These are phyloP conservation scores for Pemphigus obesinymphae DNA, from an alignment of 1,140 invertebrate genomes.

Conservation along the genomic window DNA sequence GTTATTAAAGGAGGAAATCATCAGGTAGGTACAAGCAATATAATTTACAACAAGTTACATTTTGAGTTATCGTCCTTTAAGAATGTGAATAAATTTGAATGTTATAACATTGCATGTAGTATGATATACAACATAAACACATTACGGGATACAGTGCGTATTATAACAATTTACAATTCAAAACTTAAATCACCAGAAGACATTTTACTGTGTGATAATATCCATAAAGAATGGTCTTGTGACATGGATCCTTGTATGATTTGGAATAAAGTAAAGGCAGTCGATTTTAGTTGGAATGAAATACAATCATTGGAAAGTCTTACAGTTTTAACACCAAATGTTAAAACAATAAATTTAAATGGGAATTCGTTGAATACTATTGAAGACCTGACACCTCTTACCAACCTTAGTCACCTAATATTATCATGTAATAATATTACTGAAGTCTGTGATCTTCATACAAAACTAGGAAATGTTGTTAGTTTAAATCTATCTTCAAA, in stretches of 20 bases:
- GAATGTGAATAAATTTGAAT: slow-evolving; percentile 59
- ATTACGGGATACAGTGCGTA: slow-evolving; percentile 63
- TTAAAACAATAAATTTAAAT: slow-evolving; percentile 67
- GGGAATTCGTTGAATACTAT: slow-evolving; percentile 72
- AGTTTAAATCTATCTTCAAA: slow-evolving; percentile 84
- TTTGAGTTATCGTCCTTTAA: slow-evolving; percentile 80
- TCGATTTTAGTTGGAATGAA: slow-evolving; percentile 76
- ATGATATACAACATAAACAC: slow-evolving; percentile 64
- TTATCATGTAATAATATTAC: slow-evolving; percentile 71
- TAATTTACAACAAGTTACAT: slow-evolving; percentile 69
- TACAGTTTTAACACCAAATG: slow-evolving; percentile 70
- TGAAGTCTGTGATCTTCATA: slow-evolving; percentile 70
- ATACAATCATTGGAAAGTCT: slow-evolving; percentile 73
- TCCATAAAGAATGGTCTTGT: slow-evolving; percentile 53
- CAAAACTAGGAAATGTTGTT: slow-evolving; percentile 82
- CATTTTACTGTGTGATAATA: slow-evolving; percentile 70
- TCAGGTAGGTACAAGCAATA: slow-evolving; percentile 70
- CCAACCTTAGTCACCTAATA: slow-evolving; percentile 69
- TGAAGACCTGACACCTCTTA: slow-evolving; percentile 71
- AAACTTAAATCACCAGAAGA: slow-evolving; percentile 61
- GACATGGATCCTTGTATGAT: slow-evolving; percentile 51
- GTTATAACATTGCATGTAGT: slow-evolving; percentile 59
- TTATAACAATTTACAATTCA: slow-evolving; percentile 60
- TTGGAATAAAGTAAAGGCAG: slow-evolving; percentile 63
- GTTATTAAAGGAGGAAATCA: slow-evolving; percentile 64